Percentiles rank a stretch among this genome's conserved stretches.
phyloP scores from a whole-genome alignment of 2,797 vertebrate genomes.

The Chrysocyon brachyurus region DNA sequence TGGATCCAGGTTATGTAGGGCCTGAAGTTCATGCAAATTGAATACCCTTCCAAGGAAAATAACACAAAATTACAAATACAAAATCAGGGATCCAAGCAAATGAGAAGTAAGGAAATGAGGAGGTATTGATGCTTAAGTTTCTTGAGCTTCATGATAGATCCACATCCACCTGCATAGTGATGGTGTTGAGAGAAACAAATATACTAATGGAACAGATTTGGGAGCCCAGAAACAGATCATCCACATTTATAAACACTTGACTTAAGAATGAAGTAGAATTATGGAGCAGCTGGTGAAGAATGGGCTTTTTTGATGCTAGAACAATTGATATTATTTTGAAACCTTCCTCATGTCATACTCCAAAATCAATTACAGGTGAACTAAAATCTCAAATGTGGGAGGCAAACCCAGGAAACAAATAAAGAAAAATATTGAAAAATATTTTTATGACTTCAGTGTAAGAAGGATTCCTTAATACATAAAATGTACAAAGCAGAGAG shows the following conservation, averaged over 20 bases:
- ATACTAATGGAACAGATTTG: background rate
- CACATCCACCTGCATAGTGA: background rate
- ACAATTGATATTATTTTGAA: background rate
- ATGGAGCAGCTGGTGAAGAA: background rate
- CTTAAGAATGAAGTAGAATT: slow-evolving; percentile 30
- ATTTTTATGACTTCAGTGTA: background rate
- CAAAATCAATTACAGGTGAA: slow-evolving; percentile 55
- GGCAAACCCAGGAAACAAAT: background rate
- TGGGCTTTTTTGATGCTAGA: background rate
- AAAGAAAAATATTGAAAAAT: background rate
- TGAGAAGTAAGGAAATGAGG: background rate
- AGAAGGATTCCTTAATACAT: background rate
- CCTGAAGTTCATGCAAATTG: background rate
- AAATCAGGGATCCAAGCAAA: background rate
- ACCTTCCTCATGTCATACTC: background rate
- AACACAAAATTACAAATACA: background rate
- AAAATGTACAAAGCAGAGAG: background rate
- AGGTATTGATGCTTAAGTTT: background rate
- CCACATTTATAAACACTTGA: background rate
- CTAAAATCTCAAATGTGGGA: slow-evolving; percentile 32
- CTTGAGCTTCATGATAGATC: background rate
- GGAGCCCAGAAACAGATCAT: background rate
- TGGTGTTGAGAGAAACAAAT: background rate
- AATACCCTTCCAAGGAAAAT: background rate
- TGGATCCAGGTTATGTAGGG: background rate